A percentile compares a stretch with the other conserved stretches of the same genome.
Conservation (phyloP, 92 coral and sea anemone species). For the Porites evermanni region DNA sequence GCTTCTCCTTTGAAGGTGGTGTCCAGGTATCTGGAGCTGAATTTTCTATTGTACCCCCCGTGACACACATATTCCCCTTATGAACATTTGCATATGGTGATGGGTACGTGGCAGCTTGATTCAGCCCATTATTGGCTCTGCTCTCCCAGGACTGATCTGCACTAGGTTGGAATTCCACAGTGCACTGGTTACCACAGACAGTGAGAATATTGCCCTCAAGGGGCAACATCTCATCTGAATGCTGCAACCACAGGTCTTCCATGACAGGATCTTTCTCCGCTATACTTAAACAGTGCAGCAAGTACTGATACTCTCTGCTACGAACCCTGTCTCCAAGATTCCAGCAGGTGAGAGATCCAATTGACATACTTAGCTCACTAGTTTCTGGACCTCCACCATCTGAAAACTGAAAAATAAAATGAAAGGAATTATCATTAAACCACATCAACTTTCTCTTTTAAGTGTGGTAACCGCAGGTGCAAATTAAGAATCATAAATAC, state of each 20-base stretch:
- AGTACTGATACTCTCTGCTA: conserved; percentile 62
- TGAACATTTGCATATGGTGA: conserved; percentile 74
- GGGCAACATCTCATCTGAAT: background rate
- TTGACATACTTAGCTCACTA: conserved; percentile 52
- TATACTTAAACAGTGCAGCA: conserved; percentile 44
- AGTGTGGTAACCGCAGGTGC: conserved; percentile 8
- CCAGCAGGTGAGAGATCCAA: conserved; percentile 66
- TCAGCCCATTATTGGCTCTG: conserved; percentile 67
- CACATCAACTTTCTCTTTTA: background rate
- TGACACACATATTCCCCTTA: conserved; percentile 33
- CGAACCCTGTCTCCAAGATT: conserved; percentile 60
- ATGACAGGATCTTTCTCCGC: conserved; percentile 29
- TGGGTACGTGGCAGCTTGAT: conserved; percentile 76
- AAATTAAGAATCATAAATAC: conserved; percentile 31
- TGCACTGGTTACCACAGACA: conserved; percentile 48
- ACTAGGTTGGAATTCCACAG: conserved; percentile 65
- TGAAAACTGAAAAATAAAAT: background rate
- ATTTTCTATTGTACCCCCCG: conserved; percentile 23
- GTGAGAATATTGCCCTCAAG: conserved; percentile 55
- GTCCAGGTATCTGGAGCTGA: conserved; percentile 16
- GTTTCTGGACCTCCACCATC: background rate
- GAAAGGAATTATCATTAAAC: background rate
- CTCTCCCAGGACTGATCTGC: conserved; percentile 80
- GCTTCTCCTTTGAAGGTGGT: conserved; percentile 28
- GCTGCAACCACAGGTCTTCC: background rate